These are phyloP conservation scores for Diploscapter pachys DNA, from an alignment of 1,140 invertebrate species.

Conservation along the genomic window DNA sequence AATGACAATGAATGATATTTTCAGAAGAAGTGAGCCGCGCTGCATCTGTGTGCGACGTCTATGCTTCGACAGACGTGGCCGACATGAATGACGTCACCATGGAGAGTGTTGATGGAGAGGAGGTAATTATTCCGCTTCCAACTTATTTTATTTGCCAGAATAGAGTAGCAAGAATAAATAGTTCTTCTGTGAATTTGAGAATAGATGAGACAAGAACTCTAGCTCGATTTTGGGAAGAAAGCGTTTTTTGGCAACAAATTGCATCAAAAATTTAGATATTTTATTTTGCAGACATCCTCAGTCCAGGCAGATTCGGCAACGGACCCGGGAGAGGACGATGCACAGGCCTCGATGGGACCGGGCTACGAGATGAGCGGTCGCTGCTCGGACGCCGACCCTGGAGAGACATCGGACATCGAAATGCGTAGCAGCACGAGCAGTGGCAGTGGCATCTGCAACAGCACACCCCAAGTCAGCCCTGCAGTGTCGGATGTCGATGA, in stretches of 20 bases:
- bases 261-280: not conserved
- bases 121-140: no score
- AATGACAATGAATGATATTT: no score
- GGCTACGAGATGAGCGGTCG: not conserved
- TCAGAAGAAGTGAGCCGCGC: constrained; percentile 9
- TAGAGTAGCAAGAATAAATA: no score
- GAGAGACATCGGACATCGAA: no score
- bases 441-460: constrained; percentile 24
- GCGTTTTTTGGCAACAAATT: no score
- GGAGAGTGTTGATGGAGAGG: not conserved
- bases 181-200: no score
- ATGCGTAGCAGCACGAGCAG: not conserved
- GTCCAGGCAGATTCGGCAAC: not conserved
- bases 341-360: constrained; percentile 2
- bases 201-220: no score
- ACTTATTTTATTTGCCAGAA: no score
- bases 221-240: no score
- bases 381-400: no score
- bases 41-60: not conserved
- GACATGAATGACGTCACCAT: constrained; percentile 10
- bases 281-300: not conserved
- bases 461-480: constrained; percentile 26
- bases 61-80: constrained; percentile 7
- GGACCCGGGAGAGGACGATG: constrained; percentile 5
- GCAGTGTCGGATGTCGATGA: constrained; percentile 24